Base-by-base conservation (phyloP, 92 coral and sea anemone genomes). In the Epizoanthus rinbou region DNA sequence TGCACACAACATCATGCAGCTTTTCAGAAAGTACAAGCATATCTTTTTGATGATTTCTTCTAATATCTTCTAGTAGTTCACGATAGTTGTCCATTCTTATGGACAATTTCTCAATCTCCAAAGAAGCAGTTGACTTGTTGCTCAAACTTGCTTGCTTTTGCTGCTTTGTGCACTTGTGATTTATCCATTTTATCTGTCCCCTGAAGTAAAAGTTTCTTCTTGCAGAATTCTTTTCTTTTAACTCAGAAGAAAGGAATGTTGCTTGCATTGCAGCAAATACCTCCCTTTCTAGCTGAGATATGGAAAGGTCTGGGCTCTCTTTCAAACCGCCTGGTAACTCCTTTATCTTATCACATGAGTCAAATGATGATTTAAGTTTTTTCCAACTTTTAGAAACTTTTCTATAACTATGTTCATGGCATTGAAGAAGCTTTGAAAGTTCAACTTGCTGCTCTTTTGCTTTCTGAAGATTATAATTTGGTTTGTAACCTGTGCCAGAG, bases 371-470 rank as follows among this genome's bases (percentile, higher is more conserved):
- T 79, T 80, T 82, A 35, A 86, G 75, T 72, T 84, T 85, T 56
- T 93, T 93, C 94, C 93, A 90, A 0, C 54, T 80, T 64, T 74
- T 93, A 8, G 91, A 89, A 73, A 87, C 87, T 67, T 83, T 70
- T 57, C 76, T 89, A 66, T 91, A 93, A 25, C 80, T 60, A 15
- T 84, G 57, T 39, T 93, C 94, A 64, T 91, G 87, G 4, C 75
- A 6, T 64, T 93, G 90, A 43, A 93, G 76, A 18, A 76, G 58
- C 75, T 73, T 86, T 65, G 94, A 88, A 47, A 93, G 80, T 79
- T 85, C 84, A 24, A 91, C 93, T 69, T 93, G 94, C n/a, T 87
- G 76, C 56, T 86, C 87, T 54, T 93, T 93, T 10, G 88, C 89
- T 43, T 75, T 76, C 73, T 93, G 98, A 13, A 91, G 78, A 47